A percentile compares a stretch with the other conserved stretches of the same genome.
These are phyloP conservation scores for Lordiphosa mommai DNA, from an alignment of 1,140 invertebrate genomes.

Conservation along the genomic window DNA sequence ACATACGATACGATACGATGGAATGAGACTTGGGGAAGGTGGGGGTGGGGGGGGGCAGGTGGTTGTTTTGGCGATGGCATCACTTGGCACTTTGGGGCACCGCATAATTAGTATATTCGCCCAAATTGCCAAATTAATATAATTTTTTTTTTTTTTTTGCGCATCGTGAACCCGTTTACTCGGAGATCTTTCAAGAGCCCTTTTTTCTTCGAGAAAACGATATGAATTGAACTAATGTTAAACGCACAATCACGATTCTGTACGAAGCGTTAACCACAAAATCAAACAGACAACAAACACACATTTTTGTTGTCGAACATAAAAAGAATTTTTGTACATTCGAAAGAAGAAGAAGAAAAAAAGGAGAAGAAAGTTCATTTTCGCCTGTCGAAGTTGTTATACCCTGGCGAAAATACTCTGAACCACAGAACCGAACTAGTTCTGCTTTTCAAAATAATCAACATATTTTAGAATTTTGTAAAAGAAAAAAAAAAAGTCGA, in stretches of 20 bases:
- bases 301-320: neutral
- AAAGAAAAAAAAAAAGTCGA: too few relatives aligned
- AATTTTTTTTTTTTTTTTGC: too few relatives aligned
- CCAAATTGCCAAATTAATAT: conserved; percentile 15
- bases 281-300: conserved; percentile 13
- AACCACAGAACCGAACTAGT: too few relatives aligned
- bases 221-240: conserved; percentile 53
- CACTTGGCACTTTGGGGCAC: neutral
- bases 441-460: too few relatives aligned
- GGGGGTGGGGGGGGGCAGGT: too few relatives aligned
- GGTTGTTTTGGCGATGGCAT: too few relatives aligned
- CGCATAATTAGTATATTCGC: conserved; percentile 10
- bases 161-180: conserved; percentile 2
- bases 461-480: too few relatives aligned
- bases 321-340: conserved; percentile 10
- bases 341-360: neutral
- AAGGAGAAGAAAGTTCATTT: neutral
- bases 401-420: neutral
- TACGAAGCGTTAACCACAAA: conserved; percentile 44
- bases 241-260: conserved; percentile 58
- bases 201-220: neutral
- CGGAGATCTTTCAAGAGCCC: too few relatives aligned
- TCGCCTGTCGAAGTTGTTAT: neutral
- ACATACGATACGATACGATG: conserved; percentile 11
- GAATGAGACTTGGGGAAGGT: neutral